Conservation (phyloP, 2,113 vertebrate genomes). For the Cisticola juncidis region DNA sequence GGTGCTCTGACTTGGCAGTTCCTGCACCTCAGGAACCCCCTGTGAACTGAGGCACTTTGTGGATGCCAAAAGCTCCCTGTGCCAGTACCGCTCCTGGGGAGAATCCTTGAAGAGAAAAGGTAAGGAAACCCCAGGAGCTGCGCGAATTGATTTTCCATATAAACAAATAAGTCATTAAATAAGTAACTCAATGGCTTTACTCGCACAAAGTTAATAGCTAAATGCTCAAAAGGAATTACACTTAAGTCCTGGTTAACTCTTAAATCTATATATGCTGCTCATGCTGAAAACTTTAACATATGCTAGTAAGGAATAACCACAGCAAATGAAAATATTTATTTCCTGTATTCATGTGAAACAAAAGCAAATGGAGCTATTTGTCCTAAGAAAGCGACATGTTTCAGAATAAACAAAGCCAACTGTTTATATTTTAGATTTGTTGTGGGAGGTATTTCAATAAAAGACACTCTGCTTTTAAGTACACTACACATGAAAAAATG, state of each 20-base stretch:
- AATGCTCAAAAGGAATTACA: slow-evolving; percentile 57
- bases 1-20: background rate
- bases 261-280: background rate
- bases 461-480: background rate
- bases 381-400: background rate
- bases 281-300: background rate
- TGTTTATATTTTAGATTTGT: background rate
- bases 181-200: slow-evolving; percentile 62
- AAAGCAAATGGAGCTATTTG: background rate
- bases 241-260: slow-evolving; percentile 56
- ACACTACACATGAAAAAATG: background rate
- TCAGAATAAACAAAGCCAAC: background rate
- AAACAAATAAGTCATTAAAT: slow-evolving; percentile 71
- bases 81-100: slow-evolving; percentile 28
- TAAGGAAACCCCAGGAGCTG: slow-evolving; percentile 54
- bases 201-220: slow-evolving; percentile 51
- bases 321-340: background rate
- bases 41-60: background rate
- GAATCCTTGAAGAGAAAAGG: slow-evolving; percentile 60
- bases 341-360: background rate
- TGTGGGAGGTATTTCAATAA: background rate
- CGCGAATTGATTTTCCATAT: slow-evolving; percentile 72
- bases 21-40: background rate
- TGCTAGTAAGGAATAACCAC: background rate
- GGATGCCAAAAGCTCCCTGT: slow-evolving; percentile 16